Base-by-base conservation (phyloP, 2,888 invertebrate species). In the Oscheius sp. region DNA sequence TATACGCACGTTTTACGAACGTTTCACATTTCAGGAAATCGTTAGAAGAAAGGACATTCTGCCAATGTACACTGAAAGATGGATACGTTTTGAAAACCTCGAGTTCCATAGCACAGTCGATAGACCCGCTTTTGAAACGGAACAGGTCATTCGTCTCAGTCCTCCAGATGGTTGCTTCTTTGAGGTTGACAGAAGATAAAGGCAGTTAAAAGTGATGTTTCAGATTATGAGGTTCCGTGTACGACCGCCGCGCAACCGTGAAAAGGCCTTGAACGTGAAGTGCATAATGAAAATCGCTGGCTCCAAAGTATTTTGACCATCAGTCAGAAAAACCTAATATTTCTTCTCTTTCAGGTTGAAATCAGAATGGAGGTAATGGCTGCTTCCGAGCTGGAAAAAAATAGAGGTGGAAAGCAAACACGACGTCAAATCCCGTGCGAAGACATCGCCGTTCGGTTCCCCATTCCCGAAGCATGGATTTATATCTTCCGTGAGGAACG, bases 381-480 rank as follows among this genome's bases (percentile, higher is more conserved):
- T 72, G 97, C 98, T 0, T 97, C 87, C 10, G 84, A 86, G n/a
- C 79, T 85, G 42, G 85, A 87, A 70, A 73, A 84, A 33, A 83
- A 81, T 11, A 78, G 96, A 51, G 98, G 96, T 90, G 95, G 96
- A 71, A 96, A 96, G 74, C 93, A 96, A 85, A 95, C 96, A 91
- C 92, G 96, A 80, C 96, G 96, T 0, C 96, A 97, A 80, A 91
- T 91, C 71, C 96, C 96, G 47, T 97, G 96, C 91, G 96, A 97
- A 91, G 97, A 99, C 91, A 97, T 99, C 47, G 93, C 94, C 90
- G 94, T 99, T 73, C 92, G 90, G 11, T 91, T 99, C 90, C 98
- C 98, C 13, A 95, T 99, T 87, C 99, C 99, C 32, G 98, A 99
- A 91, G 95, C 95, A 89, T 99, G 99, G 99, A 97, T 99, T 89